A percentile compares a stretch with the other conserved stretches of the same genome.
phyloP scores from a whole-genome alignment of 2,113 vertebrate genomes.

The Hylia prasina region DNA sequence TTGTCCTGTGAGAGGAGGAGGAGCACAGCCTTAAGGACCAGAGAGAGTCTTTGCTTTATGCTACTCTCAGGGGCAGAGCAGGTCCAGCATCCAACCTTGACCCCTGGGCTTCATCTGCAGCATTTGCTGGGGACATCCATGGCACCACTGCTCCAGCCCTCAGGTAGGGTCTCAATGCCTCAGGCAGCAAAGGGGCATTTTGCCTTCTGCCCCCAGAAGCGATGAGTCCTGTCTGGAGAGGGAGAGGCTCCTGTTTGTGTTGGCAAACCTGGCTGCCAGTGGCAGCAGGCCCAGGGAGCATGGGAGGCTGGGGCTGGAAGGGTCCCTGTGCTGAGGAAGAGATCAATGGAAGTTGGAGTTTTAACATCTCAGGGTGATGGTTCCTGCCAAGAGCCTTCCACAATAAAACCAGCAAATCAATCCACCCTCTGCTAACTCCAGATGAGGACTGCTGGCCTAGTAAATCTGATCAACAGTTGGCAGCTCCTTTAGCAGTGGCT shows the following conservation, averaged over 20 bases:
- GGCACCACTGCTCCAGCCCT: neutral
- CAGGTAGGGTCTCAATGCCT: accelerated
- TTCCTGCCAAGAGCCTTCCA: slow-evolving; percentile 8
- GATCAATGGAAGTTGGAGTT: neutral
- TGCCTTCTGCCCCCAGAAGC: neutral
- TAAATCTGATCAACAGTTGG: neutral
- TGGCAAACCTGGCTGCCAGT: neutral
- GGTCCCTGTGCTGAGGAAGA: neutral
- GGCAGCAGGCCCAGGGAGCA: neutral
- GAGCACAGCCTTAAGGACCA: neutral
- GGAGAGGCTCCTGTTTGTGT: neutral
- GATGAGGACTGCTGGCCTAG: neutral
- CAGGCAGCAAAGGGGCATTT: neutral
- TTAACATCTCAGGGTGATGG: neutral
- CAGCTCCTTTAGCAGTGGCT: neutral
- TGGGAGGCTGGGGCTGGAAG: neutral
- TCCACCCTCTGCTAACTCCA: neutral
- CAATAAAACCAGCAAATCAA: neutral
- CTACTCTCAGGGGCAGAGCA: neutral
- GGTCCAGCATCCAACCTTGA: neutral
- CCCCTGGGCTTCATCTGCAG: neutral
- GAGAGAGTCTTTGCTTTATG: neutral
- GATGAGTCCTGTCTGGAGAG: neutral
- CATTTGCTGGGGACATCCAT: neutral
- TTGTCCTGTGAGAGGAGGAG: neutral